These are phyloP conservation scores for Lanius ludovicianus DNA, from an alignment of 2,113 vertebrate genomes.

Conservation along the genomic window DNA sequence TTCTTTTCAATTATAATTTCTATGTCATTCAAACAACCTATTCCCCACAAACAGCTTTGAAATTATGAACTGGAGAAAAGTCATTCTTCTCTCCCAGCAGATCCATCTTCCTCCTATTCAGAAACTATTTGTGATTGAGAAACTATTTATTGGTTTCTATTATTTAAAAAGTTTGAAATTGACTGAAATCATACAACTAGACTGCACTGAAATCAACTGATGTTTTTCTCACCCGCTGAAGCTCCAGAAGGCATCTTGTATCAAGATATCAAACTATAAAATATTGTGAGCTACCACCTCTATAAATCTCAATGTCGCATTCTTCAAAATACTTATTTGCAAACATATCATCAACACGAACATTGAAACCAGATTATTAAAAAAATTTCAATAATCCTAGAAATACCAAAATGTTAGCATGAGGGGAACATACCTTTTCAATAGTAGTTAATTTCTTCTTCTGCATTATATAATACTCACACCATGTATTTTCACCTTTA, in stretches of 20 bases:
- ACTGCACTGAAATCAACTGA: background rate
- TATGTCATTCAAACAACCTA: background rate
- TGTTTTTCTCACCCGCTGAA: background rate
- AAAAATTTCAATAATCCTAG: background rate
- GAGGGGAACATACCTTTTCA: background rate
- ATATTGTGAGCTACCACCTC: background rate
- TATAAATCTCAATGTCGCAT: background rate
- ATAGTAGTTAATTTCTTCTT: background rate
- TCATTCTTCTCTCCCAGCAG: background rate
- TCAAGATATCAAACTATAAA: background rate
- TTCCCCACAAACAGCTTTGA: background rate
- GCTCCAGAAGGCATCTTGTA: background rate
- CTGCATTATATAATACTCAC: background rate
- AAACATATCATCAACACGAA: background rate
- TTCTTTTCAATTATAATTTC: background rate
- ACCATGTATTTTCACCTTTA: background rate
- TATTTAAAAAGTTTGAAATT: background rate
- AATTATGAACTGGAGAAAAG: background rate
- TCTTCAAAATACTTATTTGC: background rate
- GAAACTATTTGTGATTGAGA: background rate
- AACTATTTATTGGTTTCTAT: background rate
- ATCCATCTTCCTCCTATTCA: background rate
- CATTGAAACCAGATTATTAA: background rate
- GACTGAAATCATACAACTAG: background rate
- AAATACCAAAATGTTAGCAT: background rate